Conservation (phyloP, 2,113 vertebrate species). For the Grantiella picta region DNA sequence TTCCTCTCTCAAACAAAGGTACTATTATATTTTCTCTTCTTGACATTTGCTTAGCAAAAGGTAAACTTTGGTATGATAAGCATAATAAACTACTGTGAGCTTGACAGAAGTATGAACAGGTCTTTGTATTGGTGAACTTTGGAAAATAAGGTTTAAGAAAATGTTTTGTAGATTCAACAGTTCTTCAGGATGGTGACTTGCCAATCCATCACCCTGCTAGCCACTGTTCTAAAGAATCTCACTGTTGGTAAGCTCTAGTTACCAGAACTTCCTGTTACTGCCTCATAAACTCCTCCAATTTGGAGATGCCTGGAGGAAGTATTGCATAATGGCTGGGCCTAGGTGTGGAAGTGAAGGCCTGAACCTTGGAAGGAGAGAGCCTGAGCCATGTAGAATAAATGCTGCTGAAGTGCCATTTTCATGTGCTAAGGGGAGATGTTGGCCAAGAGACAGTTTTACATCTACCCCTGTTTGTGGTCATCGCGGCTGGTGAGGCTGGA, state of each 20-base stretch:
- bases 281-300: not conserved
- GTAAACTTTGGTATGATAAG: not conserved
- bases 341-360: not conserved
- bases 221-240: not conserved
- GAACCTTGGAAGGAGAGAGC: not conserved
- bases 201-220: not conserved
- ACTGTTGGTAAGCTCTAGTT: not conserved
- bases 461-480: accelerated
- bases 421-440: accelerated
- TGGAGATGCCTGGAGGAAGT: no score
- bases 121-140: not conserved
- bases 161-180: not conserved
- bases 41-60: not conserved
- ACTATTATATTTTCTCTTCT: not conserved
- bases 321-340: not conserved
- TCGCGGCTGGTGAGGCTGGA: accelerated
- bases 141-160: not conserved
- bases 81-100: not conserved
- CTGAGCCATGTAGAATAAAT: not conserved
- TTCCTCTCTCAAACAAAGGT: not conserved
- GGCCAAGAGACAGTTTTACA: not conserved
- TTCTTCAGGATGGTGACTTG: not conserved
- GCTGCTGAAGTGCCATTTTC: not conserved
- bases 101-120: not conserved
- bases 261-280: not conserved